Conservation (phyloP, 2,888 invertebrate species). For the Metallyticus violacea region DNA sequence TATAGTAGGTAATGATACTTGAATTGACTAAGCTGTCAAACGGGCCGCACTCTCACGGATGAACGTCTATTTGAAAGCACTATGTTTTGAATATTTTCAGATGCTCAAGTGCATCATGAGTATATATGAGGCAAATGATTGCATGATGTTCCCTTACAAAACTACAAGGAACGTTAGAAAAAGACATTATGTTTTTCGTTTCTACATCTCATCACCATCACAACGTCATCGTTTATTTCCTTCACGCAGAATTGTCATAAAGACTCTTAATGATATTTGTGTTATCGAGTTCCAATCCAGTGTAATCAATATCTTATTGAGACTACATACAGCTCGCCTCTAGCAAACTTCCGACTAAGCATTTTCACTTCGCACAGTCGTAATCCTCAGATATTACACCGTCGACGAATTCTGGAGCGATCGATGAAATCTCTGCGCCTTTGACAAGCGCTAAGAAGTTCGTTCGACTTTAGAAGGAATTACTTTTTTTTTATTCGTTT, state of each 20-base stretch:
- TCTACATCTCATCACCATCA: no score
- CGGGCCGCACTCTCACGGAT: no score
- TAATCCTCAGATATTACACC: not conserved
- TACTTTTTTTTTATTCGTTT: not conserved
- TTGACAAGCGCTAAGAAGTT: not conserved
- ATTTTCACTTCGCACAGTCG: not conserved
- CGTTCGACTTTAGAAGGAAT: not conserved
- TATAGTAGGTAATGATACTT: no score
- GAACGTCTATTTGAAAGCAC: no score
- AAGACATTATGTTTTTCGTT: no score
- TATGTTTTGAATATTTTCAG: no score
- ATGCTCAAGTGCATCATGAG: no score
- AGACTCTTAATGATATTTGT: not conserved
- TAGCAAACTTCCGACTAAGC: not conserved
- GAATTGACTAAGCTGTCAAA: no score
- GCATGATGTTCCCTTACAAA: no score
- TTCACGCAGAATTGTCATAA: not conserved
- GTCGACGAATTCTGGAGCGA: not conserved
- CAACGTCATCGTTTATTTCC: not conserved
- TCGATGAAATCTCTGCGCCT: not conserved
- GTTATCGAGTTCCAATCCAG: not conserved
- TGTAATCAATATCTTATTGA: not conserved
- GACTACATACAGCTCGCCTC: not conserved
- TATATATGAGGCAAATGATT: no score
- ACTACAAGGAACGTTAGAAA: no score